These are phyloP conservation scores for Parasteatoda tepidariorum DNA, from an alignment of 1,140 invertebrate species.

Conservation along the genomic window DNA sequence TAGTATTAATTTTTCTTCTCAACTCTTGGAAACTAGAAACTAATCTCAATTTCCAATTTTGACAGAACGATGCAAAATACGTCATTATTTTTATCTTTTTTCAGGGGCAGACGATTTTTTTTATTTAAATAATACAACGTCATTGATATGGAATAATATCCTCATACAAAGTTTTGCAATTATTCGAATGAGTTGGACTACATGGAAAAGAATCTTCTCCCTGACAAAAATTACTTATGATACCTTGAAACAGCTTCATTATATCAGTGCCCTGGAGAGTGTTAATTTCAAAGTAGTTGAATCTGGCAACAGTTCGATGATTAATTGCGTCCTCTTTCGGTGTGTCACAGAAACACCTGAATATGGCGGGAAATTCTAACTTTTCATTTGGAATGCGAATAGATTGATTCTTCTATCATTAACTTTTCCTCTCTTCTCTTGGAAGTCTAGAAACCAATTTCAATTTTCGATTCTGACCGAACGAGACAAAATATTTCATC, in stretches of 20 bases:
- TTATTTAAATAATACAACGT: no score
- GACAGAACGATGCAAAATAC: no score
- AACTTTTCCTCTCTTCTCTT: not conserved
- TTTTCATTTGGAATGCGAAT: slow-evolving; percentile 44
- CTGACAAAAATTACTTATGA: not conserved
- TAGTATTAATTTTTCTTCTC: no score
- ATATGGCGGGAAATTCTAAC: slow-evolving; percentile 1
- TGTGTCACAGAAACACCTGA: slow-evolving; percentile 11
- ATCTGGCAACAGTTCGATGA: slow-evolving; percentile 1
- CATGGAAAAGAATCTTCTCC: no score
- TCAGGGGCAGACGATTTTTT: no score
- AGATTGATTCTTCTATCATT: slow-evolving; percentile 34
- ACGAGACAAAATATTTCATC: slow-evolving; percentile 9
- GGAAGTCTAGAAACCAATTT: not conserved
- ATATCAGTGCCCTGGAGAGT: not conserved
- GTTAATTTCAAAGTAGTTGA: not conserved
- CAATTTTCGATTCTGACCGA: slow-evolving; percentile 8
- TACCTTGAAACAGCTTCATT: slow-evolving; percentile 31
- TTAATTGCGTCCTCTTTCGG: not conserved
- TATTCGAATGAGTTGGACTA: no score
- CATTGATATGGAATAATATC: no score
- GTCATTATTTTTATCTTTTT: no score
- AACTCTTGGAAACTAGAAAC: no score
- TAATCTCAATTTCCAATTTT: no score
- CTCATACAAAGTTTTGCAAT: no score